Evolutionary conservation across 2,888 invertebrate genomes (phyloP).

Genomic region (Ormyrus nitidulus): DNA sequence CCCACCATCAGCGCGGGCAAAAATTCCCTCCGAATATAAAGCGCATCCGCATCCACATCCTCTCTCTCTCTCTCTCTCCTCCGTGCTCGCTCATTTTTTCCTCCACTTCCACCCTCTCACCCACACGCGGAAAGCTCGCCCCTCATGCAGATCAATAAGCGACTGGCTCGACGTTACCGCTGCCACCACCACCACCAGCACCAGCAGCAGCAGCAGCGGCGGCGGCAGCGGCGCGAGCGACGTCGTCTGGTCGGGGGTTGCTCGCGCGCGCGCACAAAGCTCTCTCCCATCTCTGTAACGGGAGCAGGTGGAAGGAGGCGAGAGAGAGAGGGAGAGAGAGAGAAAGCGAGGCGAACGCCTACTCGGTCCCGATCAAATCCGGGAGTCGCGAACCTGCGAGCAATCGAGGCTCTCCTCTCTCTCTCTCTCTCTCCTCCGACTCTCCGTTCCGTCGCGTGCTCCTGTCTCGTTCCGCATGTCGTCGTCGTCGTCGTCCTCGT

Average conservation of each 20-base stretch:
- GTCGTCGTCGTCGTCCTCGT: neutral
- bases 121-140: neutral
- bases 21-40: neutral
- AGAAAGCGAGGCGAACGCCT: neutral
- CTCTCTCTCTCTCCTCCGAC: neutral
- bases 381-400: slow-evolving; percentile 42
- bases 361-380: slow-evolving; percentile 23
- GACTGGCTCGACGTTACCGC: slow-evolving; percentile 4
- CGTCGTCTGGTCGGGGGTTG: slow-evolving; percentile 13
- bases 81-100: neutral
- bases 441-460: neutral
- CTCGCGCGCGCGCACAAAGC: slow-evolving; percentile 5
- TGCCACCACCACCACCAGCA: neutral
- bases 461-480: no score
- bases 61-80: slow-evolving; percentile 1
- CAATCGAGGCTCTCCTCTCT: slow-evolving; percentile 19
- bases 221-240: neutral
- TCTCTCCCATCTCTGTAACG: neutral
- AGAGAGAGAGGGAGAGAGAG: neutral
- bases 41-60: neutral
- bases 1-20: neutral
- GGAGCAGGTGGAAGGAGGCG: neutral
- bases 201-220: neutral
- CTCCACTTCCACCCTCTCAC: neutral
- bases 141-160: slow-evolving; percentile 41